Evolutionary conservation across 64 coral and sea anemone genomes (phyloP), one percentile per base, ranked within the genome.

Genomic region (Montipora efflorescens): DNA sequence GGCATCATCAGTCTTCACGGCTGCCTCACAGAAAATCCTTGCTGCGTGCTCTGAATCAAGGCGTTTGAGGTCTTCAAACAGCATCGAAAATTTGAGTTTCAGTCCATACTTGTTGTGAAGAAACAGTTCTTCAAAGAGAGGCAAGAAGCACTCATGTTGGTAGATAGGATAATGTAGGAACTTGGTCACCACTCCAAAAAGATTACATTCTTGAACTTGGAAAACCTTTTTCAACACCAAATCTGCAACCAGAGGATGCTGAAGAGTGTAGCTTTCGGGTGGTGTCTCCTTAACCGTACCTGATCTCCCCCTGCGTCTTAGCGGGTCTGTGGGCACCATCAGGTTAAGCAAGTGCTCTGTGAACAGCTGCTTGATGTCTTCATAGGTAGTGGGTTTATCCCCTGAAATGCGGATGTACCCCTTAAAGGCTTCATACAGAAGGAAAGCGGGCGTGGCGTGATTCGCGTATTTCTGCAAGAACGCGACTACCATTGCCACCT

Each of bases 321-420:
- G 15, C 3, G 95, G 95, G 10, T 79, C 36, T 59, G 92, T n/a
- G 6, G 68, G 81, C 47, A 97, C 92, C 95, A 97, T 97, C 43
- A 97, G 80, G 50, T 94, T 97, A 5, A 87, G 74, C 8, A 97
- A 88, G 49, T 94, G 95, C 61, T 91, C 95, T 88, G 88, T 91
- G 3, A 97, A 94, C 47, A 97, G 53, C 21, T 78, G 76, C 15
- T 90, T 97, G 68, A 97, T 97, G 13, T 94, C 92, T 18, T 94
- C 47, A 43, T 97, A 97, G 18, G 92, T 97, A 11, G 90, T 50
- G 4, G 18, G 76, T 4, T 91, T 90, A 1, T 52, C 45, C 1
- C 16, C 74, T 7, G 64, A 36, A 15, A 76, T 74, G 11, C 74
- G 75, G 2, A 87, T 53, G 28, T 81, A 89, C 8, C 28, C 48